Conservation (phyloP, 2,797 vertebrate species). For the Cyclura pinguis region DNA sequence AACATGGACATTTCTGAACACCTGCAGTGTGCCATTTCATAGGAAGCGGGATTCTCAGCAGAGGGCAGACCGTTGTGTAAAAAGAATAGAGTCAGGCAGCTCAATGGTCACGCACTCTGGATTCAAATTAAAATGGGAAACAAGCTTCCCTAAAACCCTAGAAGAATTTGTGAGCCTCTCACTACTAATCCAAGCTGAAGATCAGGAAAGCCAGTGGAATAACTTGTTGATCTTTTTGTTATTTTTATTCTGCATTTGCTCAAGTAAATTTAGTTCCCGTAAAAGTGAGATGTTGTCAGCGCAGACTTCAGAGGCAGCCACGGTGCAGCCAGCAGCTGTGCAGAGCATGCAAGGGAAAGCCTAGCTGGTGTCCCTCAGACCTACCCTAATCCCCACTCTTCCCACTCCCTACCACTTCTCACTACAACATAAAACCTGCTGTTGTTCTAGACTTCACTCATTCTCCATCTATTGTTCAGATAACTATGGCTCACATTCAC, state of each 20-base stretch:
- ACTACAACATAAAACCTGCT: not conserved
- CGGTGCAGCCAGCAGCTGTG: slow-evolving; percentile 72
- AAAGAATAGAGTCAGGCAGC: slow-evolving; percentile 27
- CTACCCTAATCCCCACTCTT: not conserved
- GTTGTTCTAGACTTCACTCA: not conserved
- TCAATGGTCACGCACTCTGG: slow-evolving; percentile 41
- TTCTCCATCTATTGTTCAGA: no score
- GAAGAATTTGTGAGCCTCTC: slow-evolving; percentile 66
- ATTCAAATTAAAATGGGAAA: not conserved
- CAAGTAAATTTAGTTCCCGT: slow-evolving; percentile 79
- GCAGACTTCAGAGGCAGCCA: slow-evolving; percentile 71
- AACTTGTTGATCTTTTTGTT: slow-evolving; percentile 43
- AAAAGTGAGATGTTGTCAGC: slow-evolving; percentile 77
- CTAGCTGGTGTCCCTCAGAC: slow-evolving; percentile 12
- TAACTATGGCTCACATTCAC: no score
- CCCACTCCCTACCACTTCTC: not conserved
- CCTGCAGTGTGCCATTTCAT: no score
- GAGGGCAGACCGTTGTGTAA: no score
- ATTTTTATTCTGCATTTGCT: slow-evolving; percentile 72
- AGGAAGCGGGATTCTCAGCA: no score
- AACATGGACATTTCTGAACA: no score
- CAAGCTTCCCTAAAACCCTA: slow-evolving; percentile 58
- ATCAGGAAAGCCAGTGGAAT: slow-evolving; percentile 67
- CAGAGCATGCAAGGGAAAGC: slow-evolving; percentile 60
- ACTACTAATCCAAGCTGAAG: slow-evolving; percentile 64